These are phyloP conservation scores for Orchestia grillus DNA, from an alignment of 1,140 invertebrate species.

Conservation along the genomic window DNA sequence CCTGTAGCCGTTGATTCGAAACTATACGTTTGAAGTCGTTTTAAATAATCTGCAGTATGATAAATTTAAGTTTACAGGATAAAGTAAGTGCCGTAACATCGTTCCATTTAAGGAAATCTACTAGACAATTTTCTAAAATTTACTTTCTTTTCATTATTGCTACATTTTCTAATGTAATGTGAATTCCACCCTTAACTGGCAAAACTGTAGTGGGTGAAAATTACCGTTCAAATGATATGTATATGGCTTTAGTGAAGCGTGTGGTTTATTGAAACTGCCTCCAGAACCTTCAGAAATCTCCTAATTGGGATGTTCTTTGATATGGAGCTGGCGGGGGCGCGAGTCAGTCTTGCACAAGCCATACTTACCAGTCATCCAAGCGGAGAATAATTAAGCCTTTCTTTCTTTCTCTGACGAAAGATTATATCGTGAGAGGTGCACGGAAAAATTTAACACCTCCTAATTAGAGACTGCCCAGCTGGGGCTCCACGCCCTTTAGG, in stretches of 20 bases:
- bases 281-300: background rate
- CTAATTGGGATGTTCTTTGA: background rate
- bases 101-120: no score
- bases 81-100: no score
- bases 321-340: background rate
- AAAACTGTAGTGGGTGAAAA: background rate
- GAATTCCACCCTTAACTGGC: background rate
- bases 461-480: constrained; percentile 20
- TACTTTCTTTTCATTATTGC: background rate
- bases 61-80: no score
- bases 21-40: no score
- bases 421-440: constrained; percentile 35
- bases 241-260: background rate
- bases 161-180: background rate
- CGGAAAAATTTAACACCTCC: constrained; percentile 44
- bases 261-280: background rate
- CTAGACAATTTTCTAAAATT: background rate
- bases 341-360: background rate
- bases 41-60: no score
- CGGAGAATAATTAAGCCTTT: constrained; percentile 28
- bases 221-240: background rate
- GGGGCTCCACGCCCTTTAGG: background rate
- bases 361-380: background rate
- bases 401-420: constrained; percentile 22
- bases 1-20: no score